phyloP scores from a whole-genome alignment of 2,797 vertebrate species.

The Erethizon dorsatum region DNA sequence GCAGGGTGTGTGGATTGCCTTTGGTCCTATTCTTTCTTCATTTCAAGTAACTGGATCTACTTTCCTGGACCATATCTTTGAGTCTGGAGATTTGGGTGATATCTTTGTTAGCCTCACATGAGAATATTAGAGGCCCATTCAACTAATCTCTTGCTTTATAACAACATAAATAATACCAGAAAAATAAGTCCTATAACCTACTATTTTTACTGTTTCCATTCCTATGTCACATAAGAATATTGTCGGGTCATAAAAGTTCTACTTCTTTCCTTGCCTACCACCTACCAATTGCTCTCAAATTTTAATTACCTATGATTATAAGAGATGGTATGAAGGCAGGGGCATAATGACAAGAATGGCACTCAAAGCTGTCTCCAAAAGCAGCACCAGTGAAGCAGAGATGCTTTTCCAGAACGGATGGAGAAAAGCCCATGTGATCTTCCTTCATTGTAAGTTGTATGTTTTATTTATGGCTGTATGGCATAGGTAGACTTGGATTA shows the following conservation, averaged over 20 bases:
- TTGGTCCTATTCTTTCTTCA: neutral
- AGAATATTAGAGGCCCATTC: neutral
- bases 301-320: constrained; percentile 5
- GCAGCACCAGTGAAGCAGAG: neutral
- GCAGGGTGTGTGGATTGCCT: neutral
- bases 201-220: neutral
- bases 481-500: neutral
- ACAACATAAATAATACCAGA: neutral
- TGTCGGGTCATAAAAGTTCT: neutral
- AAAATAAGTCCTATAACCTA: neutral
- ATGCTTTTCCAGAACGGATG: neutral
- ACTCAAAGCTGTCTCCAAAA: neutral
- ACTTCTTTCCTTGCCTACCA: neutral
- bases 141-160: neutral
- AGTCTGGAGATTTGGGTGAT: neutral
- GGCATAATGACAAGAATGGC: neutral
- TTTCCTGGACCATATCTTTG: neutral
- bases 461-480: neutral
- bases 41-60: neutral
- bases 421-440: neutral
- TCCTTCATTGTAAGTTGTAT: neutral
- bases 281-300: neutral
- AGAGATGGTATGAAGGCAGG: neutral
- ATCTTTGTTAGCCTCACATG: neutral
- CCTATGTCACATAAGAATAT: neutral